These are phyloP conservation scores for Drosophila pseudotakahashii DNA, from an alignment of 2,888 invertebrate species.

Conservation along the genomic window DNA sequence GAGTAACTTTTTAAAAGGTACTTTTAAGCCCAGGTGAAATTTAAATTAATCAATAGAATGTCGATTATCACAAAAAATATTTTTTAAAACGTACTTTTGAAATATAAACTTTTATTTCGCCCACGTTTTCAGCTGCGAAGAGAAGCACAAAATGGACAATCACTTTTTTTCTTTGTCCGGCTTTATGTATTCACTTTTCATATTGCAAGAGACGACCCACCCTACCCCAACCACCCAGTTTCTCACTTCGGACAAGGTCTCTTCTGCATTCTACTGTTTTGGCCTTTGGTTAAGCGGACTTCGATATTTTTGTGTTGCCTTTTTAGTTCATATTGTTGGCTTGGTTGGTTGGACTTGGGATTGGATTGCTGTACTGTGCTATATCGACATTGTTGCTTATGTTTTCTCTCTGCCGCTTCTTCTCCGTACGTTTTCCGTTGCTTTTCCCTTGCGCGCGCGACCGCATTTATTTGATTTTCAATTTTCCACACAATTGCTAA, in stretches of 20 bases:
- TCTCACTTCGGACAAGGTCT: slow-evolving; percentile 17
- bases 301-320: slow-evolving; percentile 72
- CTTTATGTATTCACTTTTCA: slow-evolving; percentile 26
- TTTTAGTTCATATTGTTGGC: slow-evolving; percentile 75
- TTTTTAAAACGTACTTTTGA: neutral
- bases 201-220: slow-evolving; percentile 8
- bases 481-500: slow-evolving; percentile 78
- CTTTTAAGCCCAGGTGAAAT: too few relatives aligned
- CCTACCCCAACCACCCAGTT: slow-evolving; percentile 5
- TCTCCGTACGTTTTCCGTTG: slow-evolving; percentile 7
- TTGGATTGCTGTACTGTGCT: slow-evolving; percentile 37
- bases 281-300: slow-evolving; percentile 76
- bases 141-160: slow-evolving; percentile 11
- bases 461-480: slow-evolving; percentile 71
- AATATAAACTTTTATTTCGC: neutral
- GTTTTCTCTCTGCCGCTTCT: slow-evolving; percentile 5
- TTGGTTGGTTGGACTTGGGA: slow-evolving; percentile 45
- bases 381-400: slow-evolving; percentile 54
- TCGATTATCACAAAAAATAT: neutral
- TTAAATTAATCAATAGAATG: too few relatives aligned
- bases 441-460: slow-evolving; percentile 21
- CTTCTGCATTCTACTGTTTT: slow-evolving; percentile 42
- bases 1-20: too few relatives aligned
- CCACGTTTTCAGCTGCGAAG: slow-evolving; percentile 13
- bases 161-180: slow-evolving; percentile 16